Base-by-base conservation (phyloP, 2,888 invertebrate genomes). In the Brenthis hecate region DNA sequence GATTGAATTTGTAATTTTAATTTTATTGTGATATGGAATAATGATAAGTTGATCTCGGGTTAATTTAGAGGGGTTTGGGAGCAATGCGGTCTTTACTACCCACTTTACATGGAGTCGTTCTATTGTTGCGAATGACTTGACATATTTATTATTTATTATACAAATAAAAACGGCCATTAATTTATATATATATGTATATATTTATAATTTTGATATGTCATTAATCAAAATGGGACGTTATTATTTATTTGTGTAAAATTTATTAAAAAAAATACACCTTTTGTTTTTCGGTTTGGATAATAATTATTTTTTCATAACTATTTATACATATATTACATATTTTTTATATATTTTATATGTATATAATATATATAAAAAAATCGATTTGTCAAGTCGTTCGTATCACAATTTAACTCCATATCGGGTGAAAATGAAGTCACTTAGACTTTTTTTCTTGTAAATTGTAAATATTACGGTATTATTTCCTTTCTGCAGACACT, bases 391-490 rank as follows among this genome's bases (percentile, higher is more conserved):
- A 54, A 60, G 47, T 66, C 61, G 65, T 47, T 8, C 47, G 48
- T 48, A 43, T 36, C 19, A 14, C 54, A 32, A 11, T 47, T 23
- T 43, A 4, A 60, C 58, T 60, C 48, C n/a, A n/a, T 28, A 13
- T 19, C 43, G 36, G 62, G 16, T 16, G 51, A 53, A 36, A 62
- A 53, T n/a, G 5, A 62, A 51, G 51, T 62, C 19, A 23, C 23
- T 28, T 60, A 70, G 54, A 54, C 56, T 57, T 60, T 57, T 57
- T 55, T 67, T 66, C 57, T 48, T 74, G 74, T 75, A 74, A 71
- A 73, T 72, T 73, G 68, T 75, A 71, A 68, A 74, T 72, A 75
- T 69, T 72, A 66, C 70, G 69, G 72, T 70, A 53, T 70, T 58
- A 53, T 66, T 70, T 70, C 66, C 72, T 69, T 65, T 50, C 32